Conservation (phyloP, 2,113 vertebrate genomes). For the Rafetus swinhoei region DNA sequence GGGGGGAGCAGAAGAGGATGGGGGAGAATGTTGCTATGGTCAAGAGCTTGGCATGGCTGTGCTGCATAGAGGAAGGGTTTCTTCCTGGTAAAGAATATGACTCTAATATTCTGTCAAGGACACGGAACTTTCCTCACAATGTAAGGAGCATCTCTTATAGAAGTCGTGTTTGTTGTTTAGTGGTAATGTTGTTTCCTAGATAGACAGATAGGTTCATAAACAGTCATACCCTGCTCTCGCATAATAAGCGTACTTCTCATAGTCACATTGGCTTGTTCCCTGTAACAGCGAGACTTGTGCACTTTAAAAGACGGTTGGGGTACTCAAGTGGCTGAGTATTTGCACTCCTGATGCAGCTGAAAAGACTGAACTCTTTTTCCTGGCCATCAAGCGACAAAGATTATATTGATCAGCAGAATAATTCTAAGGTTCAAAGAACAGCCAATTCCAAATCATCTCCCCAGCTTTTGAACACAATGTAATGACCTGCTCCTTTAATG, state of each 20-base stretch:
- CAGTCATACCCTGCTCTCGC: not conserved
- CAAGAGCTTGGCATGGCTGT: not conserved
- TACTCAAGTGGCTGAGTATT: not conserved
- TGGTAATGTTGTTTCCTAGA: not conserved
- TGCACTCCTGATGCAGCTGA: constrained; percentile 9
- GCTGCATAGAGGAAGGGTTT: not conserved
- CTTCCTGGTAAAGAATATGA: not conserved
- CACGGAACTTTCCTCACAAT: not conserved
- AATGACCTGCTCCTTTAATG: not conserved
- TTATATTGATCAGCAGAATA: not conserved
- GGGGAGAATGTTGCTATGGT: not conserved
- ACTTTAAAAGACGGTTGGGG: not conserved
- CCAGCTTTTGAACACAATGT: not conserved
- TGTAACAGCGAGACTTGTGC: not conserved
- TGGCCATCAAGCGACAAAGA: not conserved
- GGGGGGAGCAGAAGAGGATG: not conserved
- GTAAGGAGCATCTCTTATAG: not conserved
- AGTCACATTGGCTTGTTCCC: not conserved
- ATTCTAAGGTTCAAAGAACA: constrained; percentile 33
- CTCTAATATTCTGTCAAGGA: not conserved
- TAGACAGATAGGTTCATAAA: not conserved
- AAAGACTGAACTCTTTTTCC: not conserved
- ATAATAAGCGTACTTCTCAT: not conserved
- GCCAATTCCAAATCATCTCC: not conserved
- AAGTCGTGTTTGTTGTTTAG: not conserved